Percentiles rank a stretch among this genome's conserved stretches.
Evolutionary conservation across 2,888 invertebrate genomes (phyloP).

Genomic region (Acrobasis repandana): DNA sequence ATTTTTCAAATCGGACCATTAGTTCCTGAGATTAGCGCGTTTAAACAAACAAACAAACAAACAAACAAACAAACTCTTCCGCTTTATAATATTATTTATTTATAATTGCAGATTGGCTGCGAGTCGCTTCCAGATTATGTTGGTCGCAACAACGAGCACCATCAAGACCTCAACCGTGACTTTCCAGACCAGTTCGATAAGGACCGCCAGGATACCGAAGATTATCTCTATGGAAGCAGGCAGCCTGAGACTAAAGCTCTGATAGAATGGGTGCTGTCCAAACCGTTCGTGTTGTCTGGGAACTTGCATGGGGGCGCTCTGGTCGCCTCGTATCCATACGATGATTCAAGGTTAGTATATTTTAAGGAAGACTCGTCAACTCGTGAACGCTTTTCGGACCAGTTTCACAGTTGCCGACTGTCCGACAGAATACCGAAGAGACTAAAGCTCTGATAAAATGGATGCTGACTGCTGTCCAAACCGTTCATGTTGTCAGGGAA

Average conservation of each 20-base stretch:
- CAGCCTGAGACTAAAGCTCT: slow-evolving; percentile 95
- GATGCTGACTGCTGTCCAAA: slow-evolving; percentile 90
- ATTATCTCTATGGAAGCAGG: slow-evolving; percentile 81
- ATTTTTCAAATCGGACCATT: no score
- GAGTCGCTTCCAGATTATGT: slow-evolving; percentile 85
- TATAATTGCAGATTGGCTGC: slow-evolving; percentile 89
- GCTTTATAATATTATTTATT: no score
- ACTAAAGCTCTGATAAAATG: slow-evolving; percentile 94
- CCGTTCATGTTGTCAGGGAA: slow-evolving; percentile 97
- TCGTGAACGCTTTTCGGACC: background rate
- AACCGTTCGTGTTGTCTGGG: slow-evolving; percentile 96
- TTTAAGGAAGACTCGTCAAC: background rate
- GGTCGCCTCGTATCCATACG: slow-evolving; percentile 98
- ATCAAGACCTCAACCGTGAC: slow-evolving; percentile 93
- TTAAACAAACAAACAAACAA: no score
- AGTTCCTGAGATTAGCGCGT: no score
- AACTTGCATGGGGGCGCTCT: slow-evolving; percentile 98
- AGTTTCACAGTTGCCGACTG: background rate
- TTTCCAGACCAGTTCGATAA: slow-evolving; percentile 94
- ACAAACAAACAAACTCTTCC: no score
- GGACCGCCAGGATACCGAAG: slow-evolving; percentile 57
- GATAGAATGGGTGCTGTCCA: slow-evolving; percentile 93
- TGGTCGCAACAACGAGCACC: slow-evolving; percentile 92
- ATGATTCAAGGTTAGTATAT: slow-evolving; percentile 87
- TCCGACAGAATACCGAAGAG: slow-evolving; percentile 83